phyloP scores from a whole-genome alignment of 2,113 vertebrate genomes.

The Petromus typicus region DNA sequence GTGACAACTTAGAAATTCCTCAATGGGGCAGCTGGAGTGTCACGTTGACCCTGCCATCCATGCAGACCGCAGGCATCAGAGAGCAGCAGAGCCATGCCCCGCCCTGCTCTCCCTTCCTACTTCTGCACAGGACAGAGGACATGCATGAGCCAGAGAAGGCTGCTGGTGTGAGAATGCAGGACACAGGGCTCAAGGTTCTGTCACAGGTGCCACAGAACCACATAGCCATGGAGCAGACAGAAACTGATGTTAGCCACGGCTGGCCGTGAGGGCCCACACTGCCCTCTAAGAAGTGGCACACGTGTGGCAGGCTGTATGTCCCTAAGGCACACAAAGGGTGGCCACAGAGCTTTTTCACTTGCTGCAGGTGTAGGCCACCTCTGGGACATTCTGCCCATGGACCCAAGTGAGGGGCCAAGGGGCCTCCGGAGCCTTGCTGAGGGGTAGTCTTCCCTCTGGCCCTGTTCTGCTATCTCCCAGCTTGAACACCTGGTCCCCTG shows the following conservation, averaged over 20 bases:
- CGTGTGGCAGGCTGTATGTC: not conserved
- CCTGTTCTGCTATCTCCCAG: not conserved
- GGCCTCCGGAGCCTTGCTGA: not conserved
- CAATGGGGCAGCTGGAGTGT: not conserved
- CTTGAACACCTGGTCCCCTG: not conserved
- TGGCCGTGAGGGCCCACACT: not conserved
- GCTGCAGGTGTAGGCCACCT: not conserved
- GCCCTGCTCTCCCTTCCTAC: not conserved
- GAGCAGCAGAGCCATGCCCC: not conserved
- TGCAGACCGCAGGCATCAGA: not conserved
- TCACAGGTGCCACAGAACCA: not conserved
- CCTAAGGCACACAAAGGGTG: not conserved
- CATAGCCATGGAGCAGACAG: not conserved
- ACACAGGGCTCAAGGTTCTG: not conserved
- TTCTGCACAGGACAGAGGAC: not conserved
- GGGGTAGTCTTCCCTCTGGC: not conserved
- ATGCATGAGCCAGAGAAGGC: not conserved
- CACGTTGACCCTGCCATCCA: not conserved
- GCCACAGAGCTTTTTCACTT: not conserved
- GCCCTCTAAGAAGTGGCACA: not conserved
- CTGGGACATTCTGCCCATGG: not conserved
- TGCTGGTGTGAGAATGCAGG: not conserved
- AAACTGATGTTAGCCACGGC: not conserved
- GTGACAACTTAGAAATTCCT: not conserved
- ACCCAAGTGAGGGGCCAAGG: not conserved